Percentiles rank a stretch among this genome's conserved stretches.
phyloP scores from a whole-genome alignment of 2,797 vertebrate genomes.

The Clarias pachynema region DNA sequence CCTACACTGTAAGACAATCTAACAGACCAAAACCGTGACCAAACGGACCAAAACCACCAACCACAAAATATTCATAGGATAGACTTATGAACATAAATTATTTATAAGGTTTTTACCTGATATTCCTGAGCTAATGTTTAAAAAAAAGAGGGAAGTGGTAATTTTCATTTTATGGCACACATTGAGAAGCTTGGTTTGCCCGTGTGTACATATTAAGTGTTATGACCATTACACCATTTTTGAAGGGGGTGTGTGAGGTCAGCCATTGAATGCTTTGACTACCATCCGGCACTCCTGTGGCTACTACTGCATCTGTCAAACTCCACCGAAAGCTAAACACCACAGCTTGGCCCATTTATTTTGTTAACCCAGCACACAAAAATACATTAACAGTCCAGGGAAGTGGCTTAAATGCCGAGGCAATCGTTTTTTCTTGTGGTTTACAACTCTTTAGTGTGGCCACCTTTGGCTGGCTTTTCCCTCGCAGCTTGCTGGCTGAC shows the following conservation, averaged over 20 bases:
- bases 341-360: conserved; percentile 66
- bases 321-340: conserved; percentile 65
- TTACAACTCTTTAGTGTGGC: conserved; percentile 62
- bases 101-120: neutral
- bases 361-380: conserved; percentile 67
- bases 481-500: conserved; percentile 46
- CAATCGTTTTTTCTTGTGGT: conserved; percentile 61
- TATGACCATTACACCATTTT: conserved; percentile 19
- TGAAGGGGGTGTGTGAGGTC: conserved; percentile 57
- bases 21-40: no score
- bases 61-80: neutral
- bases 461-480: conserved; percentile 64
- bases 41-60: neutral
- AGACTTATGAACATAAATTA: neutral
- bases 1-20: neutral
- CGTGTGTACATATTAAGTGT: neutral
- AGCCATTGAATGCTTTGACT: conserved; percentile 67
- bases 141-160: neutral
- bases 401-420: conserved; percentile 57
- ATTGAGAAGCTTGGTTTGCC: conserved; percentile 28
- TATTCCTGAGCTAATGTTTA: neutral
- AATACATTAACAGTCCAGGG: conserved; percentile 56
- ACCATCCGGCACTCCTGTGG: conserved; percentile 61
- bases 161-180: neutral
- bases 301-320: conserved; percentile 69